phyloP scores from a whole-genome alignment of 2,113 vertebrate genomes.

The Caranx melampygus region DNA sequence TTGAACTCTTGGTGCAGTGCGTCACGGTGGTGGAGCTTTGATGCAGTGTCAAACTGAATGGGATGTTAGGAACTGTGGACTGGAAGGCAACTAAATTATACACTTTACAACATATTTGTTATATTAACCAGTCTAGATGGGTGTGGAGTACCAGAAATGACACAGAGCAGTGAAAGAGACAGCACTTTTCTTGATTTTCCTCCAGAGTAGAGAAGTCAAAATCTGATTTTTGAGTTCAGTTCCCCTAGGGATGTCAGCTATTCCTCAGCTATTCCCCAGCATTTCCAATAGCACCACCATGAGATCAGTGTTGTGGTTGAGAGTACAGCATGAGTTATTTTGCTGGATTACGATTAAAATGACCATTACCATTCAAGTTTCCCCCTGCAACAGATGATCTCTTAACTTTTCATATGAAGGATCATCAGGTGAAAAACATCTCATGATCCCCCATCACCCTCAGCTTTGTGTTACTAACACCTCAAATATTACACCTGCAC shows the following conservation, averaged over 20 bases:
- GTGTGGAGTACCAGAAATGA: slow-evolving; percentile 22
- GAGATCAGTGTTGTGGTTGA: neutral
- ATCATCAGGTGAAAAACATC: no score
- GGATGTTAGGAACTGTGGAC: slow-evolving; percentile 41
- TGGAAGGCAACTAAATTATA: slow-evolving; percentile 60
- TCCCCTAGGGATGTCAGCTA: neutral
- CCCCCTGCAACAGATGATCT: no score
- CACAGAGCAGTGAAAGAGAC: slow-evolving; percentile 7
- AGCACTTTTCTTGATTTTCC: neutral
- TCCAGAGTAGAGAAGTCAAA: no score
- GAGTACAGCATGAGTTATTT: neutral
- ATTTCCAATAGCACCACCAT: neutral
- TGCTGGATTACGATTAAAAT: neutral
- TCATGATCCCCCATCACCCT: no score
- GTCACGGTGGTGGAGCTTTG: slow-evolving; percentile 35
- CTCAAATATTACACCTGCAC: no score
- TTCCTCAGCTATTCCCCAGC: neutral
- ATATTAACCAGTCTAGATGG: slow-evolving; percentile 9
- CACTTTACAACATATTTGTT: slow-evolving; percentile 46
- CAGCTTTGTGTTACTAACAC: no score
- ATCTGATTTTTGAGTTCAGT: neutral
- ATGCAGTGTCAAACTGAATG: slow-evolving; percentile 50
- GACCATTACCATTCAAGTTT: neutral
- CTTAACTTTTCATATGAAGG: no score
- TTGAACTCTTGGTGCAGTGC: slow-evolving; percentile 38